Conservation (phyloP, 2,113 vertebrate species). For the Scolopax mira region DNA sequence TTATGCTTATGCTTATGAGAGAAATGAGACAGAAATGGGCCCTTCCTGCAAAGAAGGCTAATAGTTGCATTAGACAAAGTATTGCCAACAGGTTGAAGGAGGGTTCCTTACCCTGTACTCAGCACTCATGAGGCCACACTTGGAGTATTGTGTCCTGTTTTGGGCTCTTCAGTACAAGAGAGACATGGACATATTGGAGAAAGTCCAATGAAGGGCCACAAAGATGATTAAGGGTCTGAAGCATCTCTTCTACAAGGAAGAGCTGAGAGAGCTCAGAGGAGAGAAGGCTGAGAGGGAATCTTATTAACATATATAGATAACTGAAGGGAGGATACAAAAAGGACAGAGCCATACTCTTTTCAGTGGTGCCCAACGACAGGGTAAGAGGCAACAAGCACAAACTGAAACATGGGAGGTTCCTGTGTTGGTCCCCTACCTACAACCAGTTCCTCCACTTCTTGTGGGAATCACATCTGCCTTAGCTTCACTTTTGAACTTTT, state of each 20-base stretch:
- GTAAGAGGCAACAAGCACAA: neutral
- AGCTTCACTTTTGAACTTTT: neutral
- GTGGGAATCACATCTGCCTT: fast-evolving
- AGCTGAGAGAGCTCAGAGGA: neutral
- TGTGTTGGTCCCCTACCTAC: neutral
- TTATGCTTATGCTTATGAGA: neutral
- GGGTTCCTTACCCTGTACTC: neutral
- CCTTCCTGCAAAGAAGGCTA: neutral
- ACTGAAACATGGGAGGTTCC: neutral
- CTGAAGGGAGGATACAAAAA: neutral
- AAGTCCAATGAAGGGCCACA: neutral
- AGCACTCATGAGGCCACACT: neutral
- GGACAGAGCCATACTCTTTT: neutral
- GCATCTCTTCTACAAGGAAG: neutral
- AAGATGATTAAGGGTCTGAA: neutral
- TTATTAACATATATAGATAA: neutral
- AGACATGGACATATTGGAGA: neutral
- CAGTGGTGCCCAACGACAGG: neutral
- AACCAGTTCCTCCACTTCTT: neutral
- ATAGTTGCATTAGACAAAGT: neutral
- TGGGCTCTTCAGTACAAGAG: neutral
- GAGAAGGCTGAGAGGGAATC: neutral
- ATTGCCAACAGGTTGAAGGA: neutral
- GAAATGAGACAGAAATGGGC: neutral
- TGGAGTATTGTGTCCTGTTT: neutral